Conservation (phyloP, 2,888 invertebrate genomes). For the Eupsilia transversa region DNA sequence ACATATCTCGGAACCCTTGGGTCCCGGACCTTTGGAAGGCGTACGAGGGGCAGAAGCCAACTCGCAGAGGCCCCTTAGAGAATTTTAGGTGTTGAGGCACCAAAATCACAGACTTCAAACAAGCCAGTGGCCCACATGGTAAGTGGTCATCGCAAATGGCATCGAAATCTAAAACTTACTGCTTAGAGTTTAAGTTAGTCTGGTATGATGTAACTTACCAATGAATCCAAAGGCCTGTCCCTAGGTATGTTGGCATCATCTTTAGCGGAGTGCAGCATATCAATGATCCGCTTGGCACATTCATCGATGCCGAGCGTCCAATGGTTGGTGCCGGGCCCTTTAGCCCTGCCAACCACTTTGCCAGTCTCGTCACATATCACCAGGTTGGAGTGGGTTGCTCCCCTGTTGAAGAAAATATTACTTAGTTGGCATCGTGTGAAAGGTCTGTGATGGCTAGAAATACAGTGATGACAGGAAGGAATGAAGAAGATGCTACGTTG, state of each 20-base stretch:
- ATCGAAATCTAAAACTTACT: neutral
- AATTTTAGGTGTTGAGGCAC: too few species aligned
- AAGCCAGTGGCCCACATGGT: too few species aligned
- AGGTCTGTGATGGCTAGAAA: neutral
- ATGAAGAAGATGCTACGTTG: neutral
- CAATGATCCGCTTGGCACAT: constrained; percentile 93
- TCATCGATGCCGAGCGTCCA: constrained; percentile 96
- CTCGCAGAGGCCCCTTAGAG: too few species aligned
- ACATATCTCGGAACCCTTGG: too few species aligned
- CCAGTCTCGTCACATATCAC: constrained; percentile 94
- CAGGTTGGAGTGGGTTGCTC: constrained; percentile 95
- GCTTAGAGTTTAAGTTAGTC: too few species aligned
- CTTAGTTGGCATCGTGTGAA: neutral
- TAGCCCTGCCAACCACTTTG: constrained; percentile 91
- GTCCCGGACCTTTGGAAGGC: too few species aligned
- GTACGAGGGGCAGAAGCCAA: too few species aligned
- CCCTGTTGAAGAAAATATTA: constrained; percentile 90
- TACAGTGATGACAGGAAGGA: neutral
- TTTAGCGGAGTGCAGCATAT: constrained; percentile 93
- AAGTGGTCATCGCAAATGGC: too few species aligned
- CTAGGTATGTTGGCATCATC: constrained; percentile 90
- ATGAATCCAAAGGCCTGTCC: constrained; percentile 91
- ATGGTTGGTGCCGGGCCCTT: constrained; percentile 95
- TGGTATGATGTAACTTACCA: constrained; percentile 89
- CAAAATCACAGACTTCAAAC: too few species aligned